Base-by-base conservation (phyloP, 2,797 vertebrate species). In the Prunella strophiata region DNA sequence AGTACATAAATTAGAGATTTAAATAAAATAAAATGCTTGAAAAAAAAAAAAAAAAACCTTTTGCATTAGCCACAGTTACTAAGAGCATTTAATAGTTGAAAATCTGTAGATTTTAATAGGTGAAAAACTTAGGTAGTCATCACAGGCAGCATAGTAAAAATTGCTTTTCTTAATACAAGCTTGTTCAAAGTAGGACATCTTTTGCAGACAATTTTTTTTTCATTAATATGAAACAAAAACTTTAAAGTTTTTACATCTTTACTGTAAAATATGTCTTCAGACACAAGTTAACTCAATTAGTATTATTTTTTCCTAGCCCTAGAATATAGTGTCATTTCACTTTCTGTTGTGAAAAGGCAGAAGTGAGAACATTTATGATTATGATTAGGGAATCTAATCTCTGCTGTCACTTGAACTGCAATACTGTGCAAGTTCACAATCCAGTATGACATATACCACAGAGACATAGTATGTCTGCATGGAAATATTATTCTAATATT, bases 1-100 rank as follows among this genome's bases (percentile, higher is more conserved):
- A 1, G 42, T 70, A 88, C 61, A 96, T 81, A 91, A 94, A 96
- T 92, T 88, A 95, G 30, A 90, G 67, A 94, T 96, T 68, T 73
- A 92, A 86, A 91, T 86, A 93, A 95, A 57, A 34, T 34, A 23
- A 34, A 36, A 57, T 34, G 9, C 54, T 55, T n/a, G 4, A 57
- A 55, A 32, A 32, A 55, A 34, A n/a, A n/a, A n/a, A n/a, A n/a
- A n/a, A n/a, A n/a, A n/a, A n/a, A n/a, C n/a, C n/a, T n/a, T n/a
- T 85, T 95, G 61, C 84, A 94, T 94, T 95, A 94, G 67, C 84
- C 79, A 85, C 71, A 92, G 88, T 92, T 94, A 62, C 67, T 94
- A 95, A 91, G 58, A 85, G 61, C 11, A 9, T 89, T 95, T 93
- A 95, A 86, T 92, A 93, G 68, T 47, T 92, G 57, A 50, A 1